Evolutionary conservation across 2,113 vertebrate genomes (phyloP), one percentile per base, ranked within the genome.

Genomic region (Nanorana parkeri): DNA sequence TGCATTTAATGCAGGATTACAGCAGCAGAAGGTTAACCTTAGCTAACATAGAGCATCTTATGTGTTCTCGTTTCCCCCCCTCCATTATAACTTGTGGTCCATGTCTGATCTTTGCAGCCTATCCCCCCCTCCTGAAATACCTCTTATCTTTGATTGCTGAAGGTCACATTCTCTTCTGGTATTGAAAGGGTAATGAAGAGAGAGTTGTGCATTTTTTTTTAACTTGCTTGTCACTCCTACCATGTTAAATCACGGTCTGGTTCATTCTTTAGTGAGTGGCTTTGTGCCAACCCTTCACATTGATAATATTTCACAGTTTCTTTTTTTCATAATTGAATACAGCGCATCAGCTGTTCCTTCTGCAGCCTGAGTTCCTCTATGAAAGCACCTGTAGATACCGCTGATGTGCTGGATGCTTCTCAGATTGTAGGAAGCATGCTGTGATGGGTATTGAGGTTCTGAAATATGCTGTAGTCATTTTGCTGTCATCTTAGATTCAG

Each of bases 111-210:
- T 32, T 32, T 32, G 29, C 29, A 32, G 29, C 5, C 29, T 32
- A 32, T 32, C 41, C 41, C 1, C 41, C 13, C 41, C 41, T 10
- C 13, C 13, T 1, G 41, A 47, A 11, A 47, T 47, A 11, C 60
- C 17, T 51, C 20, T 19, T 2, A 15, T 69, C 54, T 20, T 17
- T 36, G 20, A 3, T 13, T 72, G 16, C 51, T 82, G 80, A 82
- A 82, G 80, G 80, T 82, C 63, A 75, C 52, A 3, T 21, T 56
- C 69, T 66, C 72, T 55, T 3, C 69, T 17, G 60, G 68, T 52
- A 23, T 2, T 17, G 23, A 47, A 47, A 47, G 80, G 32, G 80
- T 82, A 82, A 68, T 28, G 0, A 17, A 19, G 26, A 21, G 26
- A 21, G 5, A 6, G 21, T 8, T 2, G 54, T 79, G 64, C 11